A percentile compares a stretch with the other conserved stretches of the same genome.
phyloP scores from a whole-genome alignment of 2,797 vertebrate genomes.

The Loriculus beryllinus region DNA sequence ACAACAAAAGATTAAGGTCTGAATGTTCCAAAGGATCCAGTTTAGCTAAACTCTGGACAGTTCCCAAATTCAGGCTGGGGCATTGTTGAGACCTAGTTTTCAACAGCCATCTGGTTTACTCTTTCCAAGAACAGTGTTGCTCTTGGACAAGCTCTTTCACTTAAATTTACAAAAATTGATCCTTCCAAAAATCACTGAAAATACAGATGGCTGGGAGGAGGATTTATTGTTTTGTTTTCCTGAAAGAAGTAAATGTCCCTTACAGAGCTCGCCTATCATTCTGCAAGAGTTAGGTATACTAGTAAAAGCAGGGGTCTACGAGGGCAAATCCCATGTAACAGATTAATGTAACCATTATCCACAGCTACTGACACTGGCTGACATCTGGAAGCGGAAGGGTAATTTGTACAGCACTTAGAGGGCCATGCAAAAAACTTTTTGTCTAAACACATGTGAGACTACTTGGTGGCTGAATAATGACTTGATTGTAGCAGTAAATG shows the following conservation, averaged over 20 bases:
- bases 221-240: not conserved
- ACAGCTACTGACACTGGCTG: not conserved
- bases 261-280: not conserved
- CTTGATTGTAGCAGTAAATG: not conserved
- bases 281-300: not conserved
- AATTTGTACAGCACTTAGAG: not conserved
- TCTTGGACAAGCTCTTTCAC: not conserved
- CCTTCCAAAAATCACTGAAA: not conserved
- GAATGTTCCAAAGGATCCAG: not conserved
- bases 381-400: not conserved
- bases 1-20: not conserved
- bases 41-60: not conserved
- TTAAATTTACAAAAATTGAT: not conserved
- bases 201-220: not conserved
- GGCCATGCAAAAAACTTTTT: not conserved
- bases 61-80: not conserved
- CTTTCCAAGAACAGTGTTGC: not conserved
- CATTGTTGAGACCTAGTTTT: not conserved
- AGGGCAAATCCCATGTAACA: not conserved
- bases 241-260: not conserved
- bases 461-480: not conserved
- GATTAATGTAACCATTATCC: not conserved
- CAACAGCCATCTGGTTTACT: not conserved
- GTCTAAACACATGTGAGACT: not conserved
- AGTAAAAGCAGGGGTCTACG: not conserved